Evolutionary conservation across 2,888 invertebrate genomes (phyloP).

Genomic region (Geophilus truncorum): DNA sequence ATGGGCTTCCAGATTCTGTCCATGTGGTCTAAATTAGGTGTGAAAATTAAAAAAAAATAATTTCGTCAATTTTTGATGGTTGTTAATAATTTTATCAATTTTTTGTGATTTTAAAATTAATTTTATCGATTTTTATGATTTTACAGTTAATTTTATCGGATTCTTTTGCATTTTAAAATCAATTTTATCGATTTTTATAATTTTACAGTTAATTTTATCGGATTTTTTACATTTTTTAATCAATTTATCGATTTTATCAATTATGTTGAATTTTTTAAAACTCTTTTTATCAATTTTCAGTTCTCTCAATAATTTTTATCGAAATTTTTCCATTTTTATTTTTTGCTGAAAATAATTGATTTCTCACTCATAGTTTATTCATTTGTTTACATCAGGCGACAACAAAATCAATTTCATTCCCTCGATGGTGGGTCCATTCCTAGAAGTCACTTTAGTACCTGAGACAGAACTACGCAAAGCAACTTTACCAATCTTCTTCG

Average conservation of each 20-base stretch:
- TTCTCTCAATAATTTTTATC: too few relatives aligned
- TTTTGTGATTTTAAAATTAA: neutral
- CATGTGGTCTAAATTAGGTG: conserved; percentile 82
- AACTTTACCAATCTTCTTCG: conserved; percentile 85
- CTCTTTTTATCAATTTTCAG: too few relatives aligned
- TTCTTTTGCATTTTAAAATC: neutral
- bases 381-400: conserved; percentile 55
- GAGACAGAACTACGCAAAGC: conserved; percentile 79
- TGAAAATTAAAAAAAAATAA: conserved; percentile 31
- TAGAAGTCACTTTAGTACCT: conserved; percentile 87
- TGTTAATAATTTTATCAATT: neutral
- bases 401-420: conserved; percentile 85
- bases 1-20: conserved; percentile 89
- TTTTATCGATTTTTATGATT: too few relatives aligned
- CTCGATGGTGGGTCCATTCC: conserved; percentile 85
- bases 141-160: neutral
- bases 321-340: neutral
- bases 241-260: too few relatives aligned
- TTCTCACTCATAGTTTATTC: neutral
- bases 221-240: too few relatives aligned
- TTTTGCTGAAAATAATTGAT: neutral
- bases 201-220: neutral
- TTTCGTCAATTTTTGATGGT: neutral
- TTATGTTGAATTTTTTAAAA: too few relatives aligned
- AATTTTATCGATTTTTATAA: too few relatives aligned